Base-by-base conservation (phyloP, 23 tunicate species). In the Trididemnum clinides region DNA sequence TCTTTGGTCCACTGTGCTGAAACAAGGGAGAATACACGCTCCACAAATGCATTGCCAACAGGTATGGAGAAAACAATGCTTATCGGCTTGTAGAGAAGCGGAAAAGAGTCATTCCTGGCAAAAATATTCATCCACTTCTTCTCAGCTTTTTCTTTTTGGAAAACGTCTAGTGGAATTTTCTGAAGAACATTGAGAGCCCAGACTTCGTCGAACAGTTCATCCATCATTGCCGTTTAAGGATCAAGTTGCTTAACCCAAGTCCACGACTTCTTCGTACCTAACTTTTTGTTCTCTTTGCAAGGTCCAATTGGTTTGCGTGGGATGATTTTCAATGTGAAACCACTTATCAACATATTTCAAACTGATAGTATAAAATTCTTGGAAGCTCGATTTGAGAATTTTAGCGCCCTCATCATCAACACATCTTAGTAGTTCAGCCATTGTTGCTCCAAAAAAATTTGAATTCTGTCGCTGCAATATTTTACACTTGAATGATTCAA, bases 131-230 rank as follows among this genome's bases (percentile, higher is more conserved):
- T 44, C 54, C 54, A 44, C 54, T 44, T 44, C 10, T 44, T 44
- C 54, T 44, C 54, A 44, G 54, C 54, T 44, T 44, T 44, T 44
- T 44, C 54, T 44, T 44, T 44, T 44, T 7, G 12, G 54, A 44
- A 44, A 10, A 44, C 54, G 15, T 7, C 15, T 7, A 44, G 54
- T 44, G n/a, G n/a, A n/a, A n/a, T n/a, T n/a, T n/a, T n/a, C n/a
- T n/a, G n/a, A 66, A 86, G 64, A 86, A 72, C 78, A 72, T 86
- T 86, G 62, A 86, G 18, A 64, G 90, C 78, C 78, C 85, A 79
- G 44, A 86, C 90, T 51, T 86, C 90, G 62, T 86, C 90, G 66
- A 80, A 86, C 78, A 80, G 64, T 71, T 86, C 90, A 86, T 86
- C 85, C 34, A 54, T 44, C 90, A 80, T 64, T 64, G 90, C 90